Percentiles rank a stretch among this genome's conserved stretches.
Evolutionary conservation across 1,140 invertebrate species (phyloP).

Genomic region (Brachionus rubens): DNA sequence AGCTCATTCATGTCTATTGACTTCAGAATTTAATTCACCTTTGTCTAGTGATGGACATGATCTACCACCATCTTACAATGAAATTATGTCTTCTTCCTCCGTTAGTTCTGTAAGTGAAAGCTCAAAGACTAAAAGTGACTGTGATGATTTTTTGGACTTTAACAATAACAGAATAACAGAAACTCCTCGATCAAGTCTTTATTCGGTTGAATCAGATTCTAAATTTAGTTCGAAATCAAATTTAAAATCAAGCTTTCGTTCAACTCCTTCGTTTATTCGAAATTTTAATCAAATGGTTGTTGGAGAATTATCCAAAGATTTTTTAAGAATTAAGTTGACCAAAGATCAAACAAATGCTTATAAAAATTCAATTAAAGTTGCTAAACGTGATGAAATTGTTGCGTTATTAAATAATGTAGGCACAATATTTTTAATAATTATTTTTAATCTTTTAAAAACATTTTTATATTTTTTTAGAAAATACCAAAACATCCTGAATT

Average conservation of each 20-base stretch:
- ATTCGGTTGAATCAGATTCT: not conserved
- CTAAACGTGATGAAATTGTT: constrained; percentile 24
- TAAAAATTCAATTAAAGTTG: constrained; percentile 35
- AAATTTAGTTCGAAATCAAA: not conserved
- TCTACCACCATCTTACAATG: constrained; percentile 27
- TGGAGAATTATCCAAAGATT: constrained; percentile 9
- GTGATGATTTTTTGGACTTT: not conserved
- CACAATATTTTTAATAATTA: too few relatives aligned
- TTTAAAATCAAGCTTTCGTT: not conserved
- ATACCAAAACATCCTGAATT: constrained; percentile 38
- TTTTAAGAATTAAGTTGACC: constrained; percentile 32
- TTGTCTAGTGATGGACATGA: not conserved
- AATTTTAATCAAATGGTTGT: constrained; percentile 20
- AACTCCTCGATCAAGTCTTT: not conserved
- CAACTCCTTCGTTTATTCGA: not conserved
- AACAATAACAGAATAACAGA: constrained; percentile 15
- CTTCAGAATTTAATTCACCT: not conserved
- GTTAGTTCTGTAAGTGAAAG: not conserved
- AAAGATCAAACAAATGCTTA: constrained; percentile 16
- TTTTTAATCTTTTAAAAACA: not conserved
- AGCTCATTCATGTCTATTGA: not conserved
- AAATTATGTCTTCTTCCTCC: not conserved
- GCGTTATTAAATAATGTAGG: constrained; percentile 40
- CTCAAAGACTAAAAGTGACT: not conserved
- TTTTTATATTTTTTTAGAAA: constrained; percentile 34